Evolutionary conservation across 2,797 vertebrate genomes (phyloP).

Genomic region (Pampus argenteus): DNA sequence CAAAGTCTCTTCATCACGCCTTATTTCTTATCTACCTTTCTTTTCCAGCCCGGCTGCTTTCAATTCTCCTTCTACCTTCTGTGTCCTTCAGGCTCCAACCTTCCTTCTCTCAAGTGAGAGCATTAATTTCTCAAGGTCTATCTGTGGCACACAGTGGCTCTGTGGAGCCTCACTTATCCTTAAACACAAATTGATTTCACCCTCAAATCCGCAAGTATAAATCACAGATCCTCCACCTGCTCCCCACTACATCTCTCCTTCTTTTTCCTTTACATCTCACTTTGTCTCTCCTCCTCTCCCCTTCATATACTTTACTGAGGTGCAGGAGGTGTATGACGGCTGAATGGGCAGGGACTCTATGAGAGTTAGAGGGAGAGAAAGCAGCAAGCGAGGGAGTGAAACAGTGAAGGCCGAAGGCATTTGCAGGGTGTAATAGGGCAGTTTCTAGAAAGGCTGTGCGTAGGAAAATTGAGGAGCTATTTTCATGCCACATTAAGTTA

Average conservation of each 20-base stretch:
- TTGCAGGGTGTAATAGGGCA: conserved; percentile 59
- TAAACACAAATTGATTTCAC: conserved; percentile 75
- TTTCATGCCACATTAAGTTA: conserved; percentile 83
- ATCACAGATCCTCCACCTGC: conserved; percentile 64
- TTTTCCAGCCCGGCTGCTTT: background rate
- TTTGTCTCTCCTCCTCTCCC: conserved; percentile 14
- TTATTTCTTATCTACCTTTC: background rate
- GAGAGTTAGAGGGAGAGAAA: conserved; percentile 38
- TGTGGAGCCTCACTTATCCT: conserved; percentile 55
- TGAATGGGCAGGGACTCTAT: conserved; percentile 37
- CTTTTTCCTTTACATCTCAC: conserved; percentile 42
- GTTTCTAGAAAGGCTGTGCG: conserved; percentile 57
- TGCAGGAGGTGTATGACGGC: conserved; percentile 47
- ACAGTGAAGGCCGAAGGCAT: conserved; percentile 65
- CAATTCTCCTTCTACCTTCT: conserved; percentile 7
- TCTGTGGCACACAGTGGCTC: conserved; percentile 51
- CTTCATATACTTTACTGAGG: too few species aligned
- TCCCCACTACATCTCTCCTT: conserved; percentile 31
- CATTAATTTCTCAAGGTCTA: conserved; percentile 64
- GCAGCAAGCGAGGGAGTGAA: conserved; percentile 52
- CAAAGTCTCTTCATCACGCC: background rate
- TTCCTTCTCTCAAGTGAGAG: conserved; percentile 39
- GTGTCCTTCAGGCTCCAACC: conserved; percentile 42
- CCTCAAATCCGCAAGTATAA: conserved; percentile 63
- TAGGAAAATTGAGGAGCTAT: conserved; percentile 79